Evolutionary conservation across 1,140 invertebrate genomes (phyloP).

Genomic region (Holotrichia oblita): DNA sequence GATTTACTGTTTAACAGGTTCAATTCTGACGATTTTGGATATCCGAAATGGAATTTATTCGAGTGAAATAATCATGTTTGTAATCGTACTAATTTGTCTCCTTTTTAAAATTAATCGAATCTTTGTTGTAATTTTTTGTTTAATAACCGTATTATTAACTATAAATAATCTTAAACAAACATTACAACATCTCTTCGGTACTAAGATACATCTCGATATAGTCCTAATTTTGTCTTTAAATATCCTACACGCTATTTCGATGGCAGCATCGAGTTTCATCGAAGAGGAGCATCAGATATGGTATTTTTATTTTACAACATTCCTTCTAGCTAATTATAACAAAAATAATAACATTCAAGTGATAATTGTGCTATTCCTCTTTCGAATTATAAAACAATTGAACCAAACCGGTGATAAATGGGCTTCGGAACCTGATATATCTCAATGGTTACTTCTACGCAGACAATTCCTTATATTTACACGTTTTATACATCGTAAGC

Average conservation of each 20-base stretch:
- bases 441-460: slow-evolving; percentile 70
- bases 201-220: background rate
- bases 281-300: slow-evolving; percentile 96
- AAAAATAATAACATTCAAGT: background rate
- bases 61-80: background rate
- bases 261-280: slow-evolving; percentile 80
- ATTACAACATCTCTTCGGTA: background rate
- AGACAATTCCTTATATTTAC: slow-evolving; percentile 65
- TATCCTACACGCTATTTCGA: slow-evolving; percentile 53
- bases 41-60: background rate
- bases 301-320: slow-evolving; percentile 74
- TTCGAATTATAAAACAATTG: slow-evolving; percentile 72
- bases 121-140: background rate
- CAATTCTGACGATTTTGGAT: background rate
- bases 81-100: background rate
- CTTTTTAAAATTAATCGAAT: background rate
- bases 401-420: slow-evolving; percentile 91
- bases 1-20: slow-evolving; percentile 1
- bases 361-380: slow-evolving; percentile 50
- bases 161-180: background rate
- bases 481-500: slow-evolving; percentile 65
- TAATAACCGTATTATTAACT: background rate
- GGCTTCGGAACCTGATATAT: slow-evolving; percentile 74
- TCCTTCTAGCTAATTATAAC: background rate
- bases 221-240: background rate